phyloP scores from a whole-genome alignment of 2,888 invertebrate genomes.

The Loripinus fragilis region DNA sequence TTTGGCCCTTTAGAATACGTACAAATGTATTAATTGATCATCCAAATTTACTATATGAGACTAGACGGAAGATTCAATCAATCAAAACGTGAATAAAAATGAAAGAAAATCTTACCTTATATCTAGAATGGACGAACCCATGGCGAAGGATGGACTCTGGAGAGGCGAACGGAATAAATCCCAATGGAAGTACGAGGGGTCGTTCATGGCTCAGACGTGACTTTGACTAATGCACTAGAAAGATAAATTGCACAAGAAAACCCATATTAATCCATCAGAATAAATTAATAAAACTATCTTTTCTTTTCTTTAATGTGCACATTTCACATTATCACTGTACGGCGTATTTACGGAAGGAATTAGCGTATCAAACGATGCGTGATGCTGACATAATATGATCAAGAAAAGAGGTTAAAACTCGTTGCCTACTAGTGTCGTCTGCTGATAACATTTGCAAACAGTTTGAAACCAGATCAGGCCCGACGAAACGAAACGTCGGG shows the following conservation, averaged over 20 bases:
- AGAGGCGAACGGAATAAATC: constrained; percentile 76
- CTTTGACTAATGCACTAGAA: neutral
- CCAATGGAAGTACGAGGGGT: constrained; percentile 79
- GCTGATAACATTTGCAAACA: too few species aligned
- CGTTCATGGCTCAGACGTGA: constrained; percentile 68
- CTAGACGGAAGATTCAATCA: too few species aligned
- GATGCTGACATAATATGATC: neutral
- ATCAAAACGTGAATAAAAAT: too few species aligned
- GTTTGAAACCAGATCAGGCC: too few species aligned
- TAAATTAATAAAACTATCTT: neutral
- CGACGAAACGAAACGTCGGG: too few species aligned
- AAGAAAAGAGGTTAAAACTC: neutral
- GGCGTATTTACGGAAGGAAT: neutral
- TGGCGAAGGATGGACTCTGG: constrained; percentile 75
- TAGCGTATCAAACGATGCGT: neutral
- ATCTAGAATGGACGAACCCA: constrained; percentile 77
- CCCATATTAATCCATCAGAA: constrained; percentile 12
- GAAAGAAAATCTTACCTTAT: constrained; percentile 68
- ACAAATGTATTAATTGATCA: too few species aligned
- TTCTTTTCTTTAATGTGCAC: neutral
- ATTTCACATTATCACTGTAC: neutral
- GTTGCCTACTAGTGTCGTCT: too few species aligned
- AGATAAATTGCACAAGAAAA: too few species aligned
- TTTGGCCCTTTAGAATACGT: too few species aligned
- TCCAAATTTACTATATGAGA: too few species aligned